Conservation (phyloP, 2,888 invertebrate genomes). For the Oxytorus armatus region DNA sequence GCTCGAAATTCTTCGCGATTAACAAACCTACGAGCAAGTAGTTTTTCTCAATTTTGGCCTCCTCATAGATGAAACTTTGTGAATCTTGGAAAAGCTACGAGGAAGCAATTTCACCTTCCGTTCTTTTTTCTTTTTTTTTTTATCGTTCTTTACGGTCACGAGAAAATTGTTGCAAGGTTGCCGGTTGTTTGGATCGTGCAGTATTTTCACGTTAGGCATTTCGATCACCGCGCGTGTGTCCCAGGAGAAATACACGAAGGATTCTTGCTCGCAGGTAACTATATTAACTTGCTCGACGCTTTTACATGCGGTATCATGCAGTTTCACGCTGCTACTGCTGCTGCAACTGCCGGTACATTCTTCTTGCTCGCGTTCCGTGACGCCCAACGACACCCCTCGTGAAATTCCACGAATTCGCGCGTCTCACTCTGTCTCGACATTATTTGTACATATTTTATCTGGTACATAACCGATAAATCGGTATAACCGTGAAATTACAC, state of each 20-base stretch:
- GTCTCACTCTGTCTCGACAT: constrained; percentile 11
- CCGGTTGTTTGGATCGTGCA: not conserved
- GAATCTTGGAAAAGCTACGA: not conserved
- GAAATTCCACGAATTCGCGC: constrained; percentile 53
- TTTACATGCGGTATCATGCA: constrained; percentile 36
- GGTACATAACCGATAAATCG: not conserved
- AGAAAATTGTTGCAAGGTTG: constrained; percentile 3
- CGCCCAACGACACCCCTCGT: constrained; percentile 59
- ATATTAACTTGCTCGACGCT: constrained; percentile 24
- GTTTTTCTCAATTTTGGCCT: too few relatives aligned
- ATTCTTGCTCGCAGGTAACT: constrained; percentile 21
- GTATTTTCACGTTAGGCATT: constrained; percentile 38
- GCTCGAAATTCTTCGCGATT: too few relatives aligned
- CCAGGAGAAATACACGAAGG: constrained; percentile 41
- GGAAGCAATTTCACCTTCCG: not conserved
- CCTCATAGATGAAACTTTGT: too few relatives aligned
- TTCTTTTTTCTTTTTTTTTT: not conserved
- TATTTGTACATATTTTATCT: constrained; percentile 4
- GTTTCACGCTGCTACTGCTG: too few relatives aligned
- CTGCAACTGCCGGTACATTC: constrained; percentile 53
- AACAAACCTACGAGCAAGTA: too few relatives aligned
- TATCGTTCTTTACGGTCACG: not conserved
- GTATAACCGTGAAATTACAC: constrained; percentile 2
- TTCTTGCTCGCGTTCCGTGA: constrained; percentile 63
- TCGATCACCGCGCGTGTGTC: constrained; percentile 43